A percentile compares a stretch with the other conserved stretches of the same genome.
phyloP scores from a whole-genome alignment of 2,113 vertebrate genomes.

The Hypomesus transpacificus region DNA sequence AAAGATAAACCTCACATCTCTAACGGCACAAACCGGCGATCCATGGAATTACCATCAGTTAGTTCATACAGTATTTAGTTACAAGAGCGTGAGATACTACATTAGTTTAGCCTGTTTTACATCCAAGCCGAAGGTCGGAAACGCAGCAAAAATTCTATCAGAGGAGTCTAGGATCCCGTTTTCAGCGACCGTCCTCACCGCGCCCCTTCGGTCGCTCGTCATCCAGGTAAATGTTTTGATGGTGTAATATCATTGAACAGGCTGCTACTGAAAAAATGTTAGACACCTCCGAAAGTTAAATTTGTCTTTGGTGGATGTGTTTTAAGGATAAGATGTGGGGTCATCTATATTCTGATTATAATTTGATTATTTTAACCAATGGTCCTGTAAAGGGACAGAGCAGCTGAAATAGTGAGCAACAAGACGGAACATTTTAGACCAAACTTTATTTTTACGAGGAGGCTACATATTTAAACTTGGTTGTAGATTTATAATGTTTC shows the following conservation, averaged over 20 bases:
- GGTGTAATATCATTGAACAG: not conserved
- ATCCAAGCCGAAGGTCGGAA: slow-evolving; percentile 22
- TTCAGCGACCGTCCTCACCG: slow-evolving; percentile 11
- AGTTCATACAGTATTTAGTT: not conserved
- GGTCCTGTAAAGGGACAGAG: too few relatives aligned
- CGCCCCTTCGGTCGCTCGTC: slow-evolving; percentile 14
- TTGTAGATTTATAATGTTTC: too few relatives aligned
- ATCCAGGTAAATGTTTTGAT: slow-evolving; percentile 37
- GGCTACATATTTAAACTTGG: too few relatives aligned
- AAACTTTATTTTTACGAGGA: too few relatives aligned
- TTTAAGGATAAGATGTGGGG: too few relatives aligned
- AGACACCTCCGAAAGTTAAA: too few relatives aligned
- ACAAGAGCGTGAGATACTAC: too few relatives aligned
- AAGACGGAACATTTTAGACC: too few relatives aligned
- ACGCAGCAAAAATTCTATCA: slow-evolving; percentile 8
- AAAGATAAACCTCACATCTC: not conserved
- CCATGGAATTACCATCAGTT: slow-evolving; percentile 12
- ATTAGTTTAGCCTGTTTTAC: slow-evolving; percentile 10
- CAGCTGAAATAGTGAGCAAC: too few relatives aligned
- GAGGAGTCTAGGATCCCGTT: not conserved
- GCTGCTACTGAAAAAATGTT: not conserved
- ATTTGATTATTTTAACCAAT: too few relatives aligned
- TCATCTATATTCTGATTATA: too few relatives aligned
- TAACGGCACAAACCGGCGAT: not conserved
- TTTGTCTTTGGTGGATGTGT: too few relatives aligned